Conservation (phyloP, 2,113 vertebrate species). For the Elephas maximus region DNA sequence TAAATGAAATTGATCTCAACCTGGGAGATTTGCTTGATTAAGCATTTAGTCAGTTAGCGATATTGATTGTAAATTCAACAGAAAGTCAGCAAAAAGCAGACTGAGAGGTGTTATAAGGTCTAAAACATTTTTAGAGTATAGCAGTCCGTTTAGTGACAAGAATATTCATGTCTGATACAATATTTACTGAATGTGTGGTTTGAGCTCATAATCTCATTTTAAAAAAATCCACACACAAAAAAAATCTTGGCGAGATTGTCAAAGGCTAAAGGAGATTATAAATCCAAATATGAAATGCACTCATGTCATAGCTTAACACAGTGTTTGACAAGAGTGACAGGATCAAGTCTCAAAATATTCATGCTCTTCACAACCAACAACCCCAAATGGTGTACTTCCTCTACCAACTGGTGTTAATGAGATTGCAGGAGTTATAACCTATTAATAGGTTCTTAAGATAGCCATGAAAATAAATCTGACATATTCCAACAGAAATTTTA, state of each 20-base stretch:
- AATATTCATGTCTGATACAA: neutral
- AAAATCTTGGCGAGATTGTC: neutral
- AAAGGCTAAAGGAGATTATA: neutral
- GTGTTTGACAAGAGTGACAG: neutral
- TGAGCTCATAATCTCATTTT: neutral
- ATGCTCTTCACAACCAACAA: neutral
- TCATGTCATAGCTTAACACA: neutral
- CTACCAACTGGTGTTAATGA: neutral
- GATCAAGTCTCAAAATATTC: neutral
- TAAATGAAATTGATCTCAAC: neutral
- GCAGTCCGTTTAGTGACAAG: neutral
- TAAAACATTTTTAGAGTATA: neutral
- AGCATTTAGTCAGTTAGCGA: neutral
- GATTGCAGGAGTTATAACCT: neutral
- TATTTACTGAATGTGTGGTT: neutral
- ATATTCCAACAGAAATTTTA: constrained; percentile 51
- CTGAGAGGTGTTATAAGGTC: neutral
- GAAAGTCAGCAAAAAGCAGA: neutral
- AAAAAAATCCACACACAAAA: neutral
- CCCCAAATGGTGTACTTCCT: neutral
- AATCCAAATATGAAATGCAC: neutral
- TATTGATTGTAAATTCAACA: neutral
- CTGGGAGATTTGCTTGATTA: neutral
- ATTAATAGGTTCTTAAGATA: neutral
- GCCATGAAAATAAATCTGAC: neutral